These are phyloP conservation scores for Petrocephalus schoutedeni DNA, from an alignment of 2,797 vertebrate species.

Conservation along the genomic window DNA sequence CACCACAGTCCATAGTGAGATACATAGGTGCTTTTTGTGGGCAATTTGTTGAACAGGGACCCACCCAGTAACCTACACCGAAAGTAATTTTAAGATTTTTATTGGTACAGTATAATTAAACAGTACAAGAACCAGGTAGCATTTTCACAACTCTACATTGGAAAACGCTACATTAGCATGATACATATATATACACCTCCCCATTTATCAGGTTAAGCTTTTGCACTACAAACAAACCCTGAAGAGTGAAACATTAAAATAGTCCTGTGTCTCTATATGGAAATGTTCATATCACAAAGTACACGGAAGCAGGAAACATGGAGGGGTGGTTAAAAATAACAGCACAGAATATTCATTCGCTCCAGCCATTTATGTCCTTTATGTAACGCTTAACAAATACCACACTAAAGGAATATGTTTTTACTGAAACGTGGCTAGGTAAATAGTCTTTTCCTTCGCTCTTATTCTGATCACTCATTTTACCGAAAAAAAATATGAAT, in stretches of 20 bases:
- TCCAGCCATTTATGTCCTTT: not conserved
- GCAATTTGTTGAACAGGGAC: not conserved
- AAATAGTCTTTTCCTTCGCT: not conserved
- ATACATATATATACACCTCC: not conserved
- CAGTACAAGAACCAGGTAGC: not conserved
- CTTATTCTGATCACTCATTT: not conserved
- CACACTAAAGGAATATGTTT: not conserved
- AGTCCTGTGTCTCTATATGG: not conserved
- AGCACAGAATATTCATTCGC: not conserved
- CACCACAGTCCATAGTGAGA: not conserved
- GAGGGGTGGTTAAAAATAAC: not conserved
- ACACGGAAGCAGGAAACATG: not conserved
- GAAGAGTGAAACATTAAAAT: not conserved
- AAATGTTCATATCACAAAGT: not conserved
- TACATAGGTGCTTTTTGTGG: not conserved
- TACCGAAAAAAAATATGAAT: not conserved
- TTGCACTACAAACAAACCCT: not conserved
- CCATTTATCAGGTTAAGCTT: not conserved
- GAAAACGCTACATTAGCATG: not conserved
- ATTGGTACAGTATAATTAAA: not conserved
- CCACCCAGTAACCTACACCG: not conserved
- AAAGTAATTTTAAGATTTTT: not conserved
- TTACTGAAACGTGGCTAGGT: not conserved
- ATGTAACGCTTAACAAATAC: not conserved
- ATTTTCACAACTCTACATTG: not conserved